Conservation (phyloP, 1,140 invertebrate species). For the Lutraria rhynchaena region DNA sequence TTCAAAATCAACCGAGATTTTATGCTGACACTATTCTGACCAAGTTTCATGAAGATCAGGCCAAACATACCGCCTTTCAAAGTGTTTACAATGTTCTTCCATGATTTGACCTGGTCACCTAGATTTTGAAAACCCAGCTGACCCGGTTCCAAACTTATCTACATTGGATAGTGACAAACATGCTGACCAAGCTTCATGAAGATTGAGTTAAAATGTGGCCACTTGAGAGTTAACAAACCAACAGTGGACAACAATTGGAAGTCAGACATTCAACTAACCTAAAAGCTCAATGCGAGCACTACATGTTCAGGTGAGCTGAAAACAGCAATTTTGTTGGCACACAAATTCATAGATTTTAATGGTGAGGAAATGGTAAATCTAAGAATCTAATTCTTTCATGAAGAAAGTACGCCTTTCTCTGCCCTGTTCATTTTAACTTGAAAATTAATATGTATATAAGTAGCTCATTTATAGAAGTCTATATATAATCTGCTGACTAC, state of each 20-base stretch:
- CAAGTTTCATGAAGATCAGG: too few species aligned
- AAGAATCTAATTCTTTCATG: neutral
- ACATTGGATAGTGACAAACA: neutral
- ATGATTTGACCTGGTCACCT: slow-evolving; percentile 2
- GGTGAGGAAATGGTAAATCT: neutral
- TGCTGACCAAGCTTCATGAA: neutral
- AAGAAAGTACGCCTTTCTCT: neutral
- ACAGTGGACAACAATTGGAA: too few species aligned
- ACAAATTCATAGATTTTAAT: neutral
- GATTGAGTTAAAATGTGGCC: neutral
- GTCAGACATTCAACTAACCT: too few species aligned
- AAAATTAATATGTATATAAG: too few species aligned
- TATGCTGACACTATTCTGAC: too few species aligned
- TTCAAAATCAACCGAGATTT: too few species aligned
- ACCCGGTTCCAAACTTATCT: neutral
- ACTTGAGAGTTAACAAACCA: neutral
- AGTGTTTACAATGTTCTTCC: too few species aligned
- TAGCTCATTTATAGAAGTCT: too few species aligned
- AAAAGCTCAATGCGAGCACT: neutral
- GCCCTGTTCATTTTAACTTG: too few species aligned
- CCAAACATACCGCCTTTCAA: too few species aligned
- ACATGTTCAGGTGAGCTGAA: neutral
- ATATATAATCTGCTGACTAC: neutral
- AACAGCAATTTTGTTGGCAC: neutral
- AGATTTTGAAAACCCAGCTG: neutral